Percentiles rank a stretch among this genome's conserved stretches.
These are phyloP conservation scores for Cheilosia urbana DNA, from an alignment of 2,888 invertebrate genomes.

Conservation along the genomic window DNA sequence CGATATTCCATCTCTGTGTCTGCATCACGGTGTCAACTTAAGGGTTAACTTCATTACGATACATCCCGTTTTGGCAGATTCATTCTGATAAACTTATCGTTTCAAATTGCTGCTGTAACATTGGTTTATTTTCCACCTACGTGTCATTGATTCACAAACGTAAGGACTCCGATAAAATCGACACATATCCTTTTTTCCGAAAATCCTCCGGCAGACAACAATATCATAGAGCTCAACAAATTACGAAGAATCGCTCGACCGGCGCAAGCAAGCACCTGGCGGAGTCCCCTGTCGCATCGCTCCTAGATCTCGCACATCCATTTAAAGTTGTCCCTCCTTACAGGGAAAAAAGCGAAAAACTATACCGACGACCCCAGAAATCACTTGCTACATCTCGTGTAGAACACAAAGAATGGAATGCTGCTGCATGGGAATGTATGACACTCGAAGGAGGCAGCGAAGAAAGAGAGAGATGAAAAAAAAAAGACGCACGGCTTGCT, in stretches of 20 bases:
- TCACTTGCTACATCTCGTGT: conserved; percentile 59
- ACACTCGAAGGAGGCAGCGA: conserved; percentile 44
- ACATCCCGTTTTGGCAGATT: conserved; percentile 56
- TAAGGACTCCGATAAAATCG: conserved; percentile 68
- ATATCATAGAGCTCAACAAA: conserved; percentile 63
- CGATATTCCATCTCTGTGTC: conserved; percentile 32
- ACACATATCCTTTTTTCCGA: conserved; percentile 50
- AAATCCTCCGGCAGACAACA: conserved; percentile 35
- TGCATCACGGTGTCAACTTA: conserved; percentile 41
- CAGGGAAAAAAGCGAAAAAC: neutral
- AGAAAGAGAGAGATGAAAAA: neutral
- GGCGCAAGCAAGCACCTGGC: conserved; percentile 70
- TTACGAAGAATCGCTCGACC: conserved; percentile 69
- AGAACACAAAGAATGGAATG: conserved; percentile 55
- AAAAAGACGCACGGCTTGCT: conserved; percentile 60
- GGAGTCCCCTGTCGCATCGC: conserved; percentile 49
- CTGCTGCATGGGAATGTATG: conserved; percentile 57
- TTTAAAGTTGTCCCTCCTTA: conserved; percentile 53
- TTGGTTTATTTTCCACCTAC: conserved; percentile 28
- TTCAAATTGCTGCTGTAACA: conserved; percentile 24
- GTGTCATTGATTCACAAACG: conserved; percentile 67
- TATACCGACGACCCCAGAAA: conserved; percentile 55
- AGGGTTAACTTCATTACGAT: conserved; percentile 60
- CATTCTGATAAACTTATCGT: conserved; percentile 51
- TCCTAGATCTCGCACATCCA: conserved; percentile 45